These are phyloP conservation scores for Myotis davidii DNA, from an alignment of 2,113 vertebrate species.

Conservation along the genomic window DNA sequence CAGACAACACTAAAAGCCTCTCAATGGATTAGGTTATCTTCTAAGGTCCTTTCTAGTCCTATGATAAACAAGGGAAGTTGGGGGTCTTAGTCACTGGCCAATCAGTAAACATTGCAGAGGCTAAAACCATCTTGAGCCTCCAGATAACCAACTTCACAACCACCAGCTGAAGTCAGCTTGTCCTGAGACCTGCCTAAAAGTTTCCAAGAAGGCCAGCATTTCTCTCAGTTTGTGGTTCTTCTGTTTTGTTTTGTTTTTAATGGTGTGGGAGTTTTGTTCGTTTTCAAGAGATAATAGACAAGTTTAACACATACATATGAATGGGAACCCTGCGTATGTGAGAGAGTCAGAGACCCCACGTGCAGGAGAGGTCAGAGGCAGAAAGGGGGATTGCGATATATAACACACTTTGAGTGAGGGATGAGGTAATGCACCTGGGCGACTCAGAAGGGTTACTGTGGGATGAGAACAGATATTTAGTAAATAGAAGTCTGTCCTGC, in stretches of 20 bases:
- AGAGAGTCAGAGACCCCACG: not conserved
- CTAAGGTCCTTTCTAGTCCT: constrained; percentile 50
- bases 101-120: constrained; percentile 25
- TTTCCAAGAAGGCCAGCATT: not conserved
- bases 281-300: not conserved
- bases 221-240: not conserved
- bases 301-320: not conserved
- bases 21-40: constrained; percentile 70
- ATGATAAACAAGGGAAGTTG: constrained; percentile 65
- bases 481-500: not conserved
- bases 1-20: constrained; percentile 65
- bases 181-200: not conserved
- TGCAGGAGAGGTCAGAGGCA: not conserved
- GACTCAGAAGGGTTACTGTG: not conserved
- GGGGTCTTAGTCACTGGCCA: constrained; percentile 53
- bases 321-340: not conserved
- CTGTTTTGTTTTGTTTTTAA: not conserved
- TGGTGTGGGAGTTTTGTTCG: not conserved
- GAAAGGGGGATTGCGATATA: not conserved
- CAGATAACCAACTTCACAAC: not conserved
- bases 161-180: not conserved
- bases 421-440: not conserved
- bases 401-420: not conserved
- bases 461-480: not conserved
- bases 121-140: not conserved